phyloP scores from a whole-genome alignment of 1,140 invertebrate species.

The Chymomyza costata region DNA sequence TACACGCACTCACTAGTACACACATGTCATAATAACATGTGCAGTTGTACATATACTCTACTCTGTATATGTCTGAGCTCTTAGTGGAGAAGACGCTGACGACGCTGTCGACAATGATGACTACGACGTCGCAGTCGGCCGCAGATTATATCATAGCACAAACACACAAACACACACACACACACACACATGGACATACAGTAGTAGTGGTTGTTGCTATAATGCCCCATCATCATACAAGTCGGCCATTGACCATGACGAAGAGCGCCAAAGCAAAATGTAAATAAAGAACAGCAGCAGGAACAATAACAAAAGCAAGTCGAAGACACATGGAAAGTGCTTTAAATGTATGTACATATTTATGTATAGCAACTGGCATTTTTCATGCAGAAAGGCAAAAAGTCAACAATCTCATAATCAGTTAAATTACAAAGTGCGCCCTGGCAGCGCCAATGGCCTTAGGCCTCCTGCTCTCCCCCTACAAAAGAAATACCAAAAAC shows the following conservation, averaged over 20 bases:
- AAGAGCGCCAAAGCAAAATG: conserved; percentile 47
- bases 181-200: too few relatives aligned
- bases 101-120: background rate
- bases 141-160: conserved; percentile 65
- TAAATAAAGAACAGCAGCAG: conserved; percentile 62
- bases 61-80: background rate
- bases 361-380: conserved; percentile 27
- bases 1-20: background rate
- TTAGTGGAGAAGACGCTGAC: too few relatives aligned
- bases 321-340: conserved; percentile 27
- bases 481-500: too few relatives aligned
- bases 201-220: conserved; percentile 27
- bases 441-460: background rate
- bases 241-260: conserved; percentile 70
- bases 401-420: conserved; percentile 73
- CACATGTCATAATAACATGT: background rate
- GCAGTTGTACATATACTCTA: background rate
- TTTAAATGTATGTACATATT: conserved; percentile 28
- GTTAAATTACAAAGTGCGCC: conserved; percentile 51
- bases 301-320: conserved; percentile 45
- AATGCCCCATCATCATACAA: conserved; percentile 34
- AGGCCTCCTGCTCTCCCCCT: background rate
- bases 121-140: conserved; percentile 13
- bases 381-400: conserved; percentile 25
- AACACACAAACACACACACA: too few relatives aligned